These are phyloP conservation scores for Calyptomena viridis DNA, from an alignment of 2,113 vertebrate genomes.

Conservation along the genomic window DNA sequence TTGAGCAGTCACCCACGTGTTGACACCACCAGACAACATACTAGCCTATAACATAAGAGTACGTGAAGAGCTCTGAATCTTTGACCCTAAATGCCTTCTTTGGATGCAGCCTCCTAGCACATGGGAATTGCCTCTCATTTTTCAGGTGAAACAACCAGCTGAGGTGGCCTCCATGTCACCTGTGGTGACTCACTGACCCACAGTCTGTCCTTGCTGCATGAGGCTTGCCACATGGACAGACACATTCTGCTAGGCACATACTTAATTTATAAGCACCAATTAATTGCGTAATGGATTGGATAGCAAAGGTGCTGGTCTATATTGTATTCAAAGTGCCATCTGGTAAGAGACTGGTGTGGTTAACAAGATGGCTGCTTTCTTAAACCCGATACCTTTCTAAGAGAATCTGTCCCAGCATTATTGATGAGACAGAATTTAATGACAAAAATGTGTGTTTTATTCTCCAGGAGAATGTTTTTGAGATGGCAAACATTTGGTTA, in stretches of 20 bases:
- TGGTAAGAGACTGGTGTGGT: neutral
- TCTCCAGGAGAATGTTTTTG: neutral
- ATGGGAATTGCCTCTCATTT: neutral
- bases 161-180: neutral
- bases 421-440: neutral
- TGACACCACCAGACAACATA: neutral
- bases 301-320: neutral
- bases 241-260: neutral
- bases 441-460: neutral
- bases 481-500: neutral
- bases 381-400: constrained; percentile 8
- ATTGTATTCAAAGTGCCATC: neutral
- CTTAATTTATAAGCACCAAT: constrained; percentile 12
- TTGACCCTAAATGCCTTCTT: neutral
- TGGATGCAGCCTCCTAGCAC: neutral
- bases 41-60: neutral
- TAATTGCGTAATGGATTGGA: constrained; percentile 8
- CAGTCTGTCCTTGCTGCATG: neutral
- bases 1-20: neutral
- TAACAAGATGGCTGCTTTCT: neutral
- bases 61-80: neutral
- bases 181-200: neutral
- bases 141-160: fast-evolving
- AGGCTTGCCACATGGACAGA: neutral
- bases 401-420: neutral